Percentiles rank a stretch among this genome's conserved stretches.
phyloP scores from a whole-genome alignment of 2,113 vertebrate genomes.

The Lipophrys pholis region DNA sequence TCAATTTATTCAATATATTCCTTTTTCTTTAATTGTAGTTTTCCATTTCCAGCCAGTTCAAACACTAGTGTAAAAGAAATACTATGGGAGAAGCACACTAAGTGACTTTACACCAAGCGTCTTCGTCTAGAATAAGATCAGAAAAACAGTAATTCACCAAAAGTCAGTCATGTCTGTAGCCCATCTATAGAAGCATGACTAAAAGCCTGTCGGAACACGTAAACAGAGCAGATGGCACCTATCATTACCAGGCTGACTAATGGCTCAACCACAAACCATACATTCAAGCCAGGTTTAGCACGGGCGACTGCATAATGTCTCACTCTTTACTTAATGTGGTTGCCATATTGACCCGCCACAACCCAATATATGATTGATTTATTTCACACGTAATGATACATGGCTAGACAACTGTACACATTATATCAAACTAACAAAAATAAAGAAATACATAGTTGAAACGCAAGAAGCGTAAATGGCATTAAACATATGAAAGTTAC shows the following conservation, averaged over 20 bases:
- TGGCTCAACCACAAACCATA: conserved; percentile 71
- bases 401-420: conserved; percentile 85
- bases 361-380: conserved; percentile 83
- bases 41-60: background rate
- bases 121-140: conserved; percentile 34
- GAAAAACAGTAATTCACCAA: conserved; percentile 56
- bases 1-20: too few relatives aligned
- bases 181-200: conserved; percentile 55
- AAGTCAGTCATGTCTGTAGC: conserved; percentile 40
- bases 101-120: conserved; percentile 39
- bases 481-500: conserved; percentile 85
- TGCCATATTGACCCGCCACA: conserved; percentile 74
- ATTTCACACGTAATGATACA: conserved; percentile 85
- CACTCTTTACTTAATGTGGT: conserved; percentile 58
- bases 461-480: conserved; percentile 82
- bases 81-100: conserved; percentile 28
- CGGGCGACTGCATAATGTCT: conserved; percentile 63
- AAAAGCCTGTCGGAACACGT: conserved; percentile 54
- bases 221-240: conserved; percentile 64
- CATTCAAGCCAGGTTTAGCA: conserved; percentile 65
- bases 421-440: conserved; percentile 86
- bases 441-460: conserved; percentile 82
- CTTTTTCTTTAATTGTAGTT: too few relatives aligned
- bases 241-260: conserved; percentile 72
- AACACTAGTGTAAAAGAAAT: conserved; percentile 23